Percentiles rank a stretch among this genome's conserved stretches.
These are phyloP conservation scores for Escarpia spicata DNA, from an alignment of 2,888 invertebrate species.

Conservation along the genomic window DNA sequence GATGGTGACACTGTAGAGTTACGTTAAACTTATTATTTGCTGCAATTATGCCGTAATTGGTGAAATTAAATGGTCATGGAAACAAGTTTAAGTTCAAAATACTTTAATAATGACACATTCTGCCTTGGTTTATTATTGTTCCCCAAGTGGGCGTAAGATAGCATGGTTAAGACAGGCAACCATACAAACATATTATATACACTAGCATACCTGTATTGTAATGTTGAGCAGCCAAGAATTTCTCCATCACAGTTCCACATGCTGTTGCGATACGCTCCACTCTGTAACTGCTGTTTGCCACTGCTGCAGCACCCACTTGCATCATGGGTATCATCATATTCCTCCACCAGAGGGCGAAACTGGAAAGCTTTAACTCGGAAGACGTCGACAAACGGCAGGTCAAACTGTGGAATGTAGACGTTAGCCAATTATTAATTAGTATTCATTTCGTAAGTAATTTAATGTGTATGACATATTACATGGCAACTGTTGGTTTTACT, in stretches of 20 bases:
- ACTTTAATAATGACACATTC: too few relatives aligned
- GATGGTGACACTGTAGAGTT: too few relatives aligned
- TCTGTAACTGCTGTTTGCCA: slow-evolving; percentile 37
- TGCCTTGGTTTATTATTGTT: too few relatives aligned
- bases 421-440: not conserved
- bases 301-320: not conserved
- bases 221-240: slow-evolving; percentile 73
- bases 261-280: slow-evolving; percentile 64
- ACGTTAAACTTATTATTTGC: too few relatives aligned
- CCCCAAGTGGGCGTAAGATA: too few relatives aligned
- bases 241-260: slow-evolving; percentile 88
- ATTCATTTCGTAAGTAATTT: not conserved
- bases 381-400: slow-evolving; percentile 80
- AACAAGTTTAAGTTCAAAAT: too few relatives aligned
- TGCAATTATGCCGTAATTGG: too few relatives aligned
- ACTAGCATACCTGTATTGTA: slow-evolving; percentile 65
- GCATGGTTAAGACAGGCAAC: not conserved
- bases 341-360: slow-evolving; percentile 71
- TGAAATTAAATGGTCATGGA: too few relatives aligned
- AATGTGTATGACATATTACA: not conserved
- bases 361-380: slow-evolving; percentile 78
- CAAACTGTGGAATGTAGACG: slow-evolving; percentile 67
- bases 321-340: slow-evolving; percentile 42
- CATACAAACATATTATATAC: not conserved
- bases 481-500: not conserved